A percentile compares a stretch with the other conserved stretches of the same genome.
Evolutionary conservation across 2,113 vertebrate genomes (phyloP).

Genomic region (Sapayoa aenigma): DNA sequence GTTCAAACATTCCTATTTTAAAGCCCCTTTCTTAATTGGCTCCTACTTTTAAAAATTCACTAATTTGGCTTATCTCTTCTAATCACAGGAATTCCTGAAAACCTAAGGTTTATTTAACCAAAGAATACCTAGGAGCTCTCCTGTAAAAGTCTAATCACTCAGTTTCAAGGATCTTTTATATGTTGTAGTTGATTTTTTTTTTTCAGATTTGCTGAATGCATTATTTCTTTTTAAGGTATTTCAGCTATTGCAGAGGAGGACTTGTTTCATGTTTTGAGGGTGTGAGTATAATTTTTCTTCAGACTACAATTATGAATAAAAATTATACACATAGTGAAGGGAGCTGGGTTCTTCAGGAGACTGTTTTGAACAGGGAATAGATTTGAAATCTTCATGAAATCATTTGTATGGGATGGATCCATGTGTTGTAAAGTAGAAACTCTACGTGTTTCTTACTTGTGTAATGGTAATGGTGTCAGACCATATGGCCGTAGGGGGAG

Average conservation of each 20-base stretch:
- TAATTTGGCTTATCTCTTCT: not conserved
- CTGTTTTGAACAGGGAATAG: not conserved
- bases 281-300: not conserved
- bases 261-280: not conserved
- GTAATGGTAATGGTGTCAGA: not conserved
- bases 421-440: not conserved
- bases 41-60: not conserved
- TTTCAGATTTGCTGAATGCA: not conserved
- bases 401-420: not conserved
- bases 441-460: not conserved
- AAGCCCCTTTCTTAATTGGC: not conserved
- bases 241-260: not conserved
- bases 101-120: not conserved
- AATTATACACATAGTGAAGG: not conserved
- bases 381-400: not conserved
- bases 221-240: not conserved
- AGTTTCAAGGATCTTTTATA: not conserved
- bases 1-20: not conserved
- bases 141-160: not conserved
- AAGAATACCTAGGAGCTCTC: not conserved
- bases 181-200: not conserved
- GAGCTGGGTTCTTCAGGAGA: not conserved
- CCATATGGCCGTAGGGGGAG: fast-evolving
- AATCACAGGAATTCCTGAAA: not conserved
- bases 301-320: not conserved